phyloP scores from a whole-genome alignment of 2,888 invertebrate genomes.

The Atethmia centrago region DNA sequence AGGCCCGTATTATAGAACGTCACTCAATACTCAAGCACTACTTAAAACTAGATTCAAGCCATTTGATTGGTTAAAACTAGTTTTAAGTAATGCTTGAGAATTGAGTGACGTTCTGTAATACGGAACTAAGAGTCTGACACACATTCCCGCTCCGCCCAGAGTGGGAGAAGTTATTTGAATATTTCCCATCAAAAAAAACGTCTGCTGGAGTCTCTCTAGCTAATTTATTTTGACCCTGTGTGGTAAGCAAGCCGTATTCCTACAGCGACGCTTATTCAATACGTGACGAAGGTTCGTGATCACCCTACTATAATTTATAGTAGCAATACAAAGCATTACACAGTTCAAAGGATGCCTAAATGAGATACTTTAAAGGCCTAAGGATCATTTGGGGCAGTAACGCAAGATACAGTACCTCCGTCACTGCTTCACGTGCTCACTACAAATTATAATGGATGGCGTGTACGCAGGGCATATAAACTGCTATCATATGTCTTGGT shows the following conservation, averaged over 20 bases:
- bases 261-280: not conserved
- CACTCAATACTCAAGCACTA: too few relatives aligned
- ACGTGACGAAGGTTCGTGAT: conserved; percentile 15
- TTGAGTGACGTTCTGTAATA: too few relatives aligned
- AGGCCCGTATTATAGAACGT: too few relatives aligned
- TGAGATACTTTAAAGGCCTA: conserved; percentile 42
- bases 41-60: too few relatives aligned
- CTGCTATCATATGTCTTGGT: conserved; percentile 48
- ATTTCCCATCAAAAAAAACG: too few relatives aligned
- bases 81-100: too few relatives aligned
- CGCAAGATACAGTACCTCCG: conserved; percentile 8
- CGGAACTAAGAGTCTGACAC: too few relatives aligned
- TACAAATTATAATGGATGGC: conserved; percentile 53
- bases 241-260: not conserved
- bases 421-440: conserved; percentile 22
- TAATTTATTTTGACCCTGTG: too few relatives aligned
- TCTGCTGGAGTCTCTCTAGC: too few relatives aligned
- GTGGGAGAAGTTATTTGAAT: too few relatives aligned
- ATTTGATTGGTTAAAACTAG: too few relatives aligned
- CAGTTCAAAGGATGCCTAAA: conserved; percentile 33
- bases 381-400: conserved; percentile 35
- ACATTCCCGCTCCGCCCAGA: too few relatives aligned
- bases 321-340: conserved; percentile 39
- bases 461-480: conserved; percentile 42
- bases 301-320: conserved; percentile 32